These are phyloP conservation scores for Diadegma fenestrale DNA, from an alignment of 2,888 invertebrate species.

Conservation along the genomic window DNA sequence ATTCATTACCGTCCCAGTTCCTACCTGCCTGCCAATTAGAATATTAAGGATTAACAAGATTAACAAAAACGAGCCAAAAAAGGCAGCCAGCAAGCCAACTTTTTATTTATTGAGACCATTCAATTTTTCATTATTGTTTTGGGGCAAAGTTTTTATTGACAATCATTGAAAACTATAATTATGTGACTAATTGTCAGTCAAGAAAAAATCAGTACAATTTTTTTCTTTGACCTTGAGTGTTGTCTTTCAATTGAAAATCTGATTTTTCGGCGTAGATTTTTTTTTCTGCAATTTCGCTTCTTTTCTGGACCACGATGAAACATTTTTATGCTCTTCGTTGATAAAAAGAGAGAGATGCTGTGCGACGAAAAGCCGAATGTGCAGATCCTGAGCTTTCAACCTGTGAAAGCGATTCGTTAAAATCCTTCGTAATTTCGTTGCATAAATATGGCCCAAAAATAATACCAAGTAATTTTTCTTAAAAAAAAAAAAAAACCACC, in stretches of 20 bases:
- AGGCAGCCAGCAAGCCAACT: too few relatives aligned
- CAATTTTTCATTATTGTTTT: too few relatives aligned
- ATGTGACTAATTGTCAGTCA: too few relatives aligned
- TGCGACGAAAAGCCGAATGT: background rate
- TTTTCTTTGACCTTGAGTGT: too few relatives aligned
- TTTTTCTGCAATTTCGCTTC: background rate
- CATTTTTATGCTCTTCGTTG: background rate
- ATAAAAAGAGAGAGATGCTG: background rate
- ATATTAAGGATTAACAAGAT: too few relatives aligned
- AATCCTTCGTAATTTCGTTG: background rate
- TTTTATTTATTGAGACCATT: too few relatives aligned
- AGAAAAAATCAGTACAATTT: too few relatives aligned
- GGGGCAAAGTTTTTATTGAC: too few relatives aligned
- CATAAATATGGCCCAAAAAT: background rate
- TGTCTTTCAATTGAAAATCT: background rate
- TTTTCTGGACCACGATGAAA: background rate
- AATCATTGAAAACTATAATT: too few relatives aligned
- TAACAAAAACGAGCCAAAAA: too few relatives aligned
- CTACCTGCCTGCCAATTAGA: too few relatives aligned
- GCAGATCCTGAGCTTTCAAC: background rate
- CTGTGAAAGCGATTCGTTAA: background rate
- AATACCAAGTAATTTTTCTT: conserved; percentile 3
- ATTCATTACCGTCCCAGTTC: too few relatives aligned
- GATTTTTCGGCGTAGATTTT: background rate
- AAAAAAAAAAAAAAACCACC: background rate